Conservation (phyloP, 2,888 invertebrate genomes). For the Torymus aiolomorphi region DNA sequence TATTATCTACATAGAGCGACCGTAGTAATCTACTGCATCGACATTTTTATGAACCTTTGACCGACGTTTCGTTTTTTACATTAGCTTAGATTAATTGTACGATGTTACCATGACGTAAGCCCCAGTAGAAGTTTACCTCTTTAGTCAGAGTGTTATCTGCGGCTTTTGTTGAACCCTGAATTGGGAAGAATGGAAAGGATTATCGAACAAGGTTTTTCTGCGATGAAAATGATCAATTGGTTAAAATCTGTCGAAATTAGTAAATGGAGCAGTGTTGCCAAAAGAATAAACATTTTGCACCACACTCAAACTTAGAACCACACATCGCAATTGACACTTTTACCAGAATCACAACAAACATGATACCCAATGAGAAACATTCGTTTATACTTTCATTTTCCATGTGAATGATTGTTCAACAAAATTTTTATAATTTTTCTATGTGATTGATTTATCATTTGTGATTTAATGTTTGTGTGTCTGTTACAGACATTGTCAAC, state of each 20-base stretch:
- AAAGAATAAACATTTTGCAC: slow-evolving; percentile 42
- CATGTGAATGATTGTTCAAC: slow-evolving; percentile 34
- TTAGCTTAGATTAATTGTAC: slow-evolving; percentile 51
- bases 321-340: slow-evolving; percentile 44
- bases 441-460: neutral
- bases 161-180: slow-evolving; percentile 4
- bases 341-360: neutral
- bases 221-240: neutral
- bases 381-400: slow-evolving; percentile 7
- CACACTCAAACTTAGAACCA: slow-evolving; percentile 25
- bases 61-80: slow-evolving; percentile 22
- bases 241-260: neutral
- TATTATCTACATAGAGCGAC: slow-evolving; percentile 31
- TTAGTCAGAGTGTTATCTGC: slow-evolving; percentile 28
- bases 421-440: neutral
- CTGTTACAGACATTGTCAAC: neutral
- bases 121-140: slow-evolving; percentile 37
- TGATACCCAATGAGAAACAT: neutral
- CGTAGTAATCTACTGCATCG: slow-evolving; percentile 51
- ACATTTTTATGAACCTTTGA: slow-evolving; percentile 33
- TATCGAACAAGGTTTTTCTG: slow-evolving; percentile 45
- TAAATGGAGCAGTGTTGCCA: slow-evolving; percentile 55
- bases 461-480: slow-evolving; percentile 4
- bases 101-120: slow-evolving; percentile 25
- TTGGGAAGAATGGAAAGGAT: slow-evolving; percentile 15